Conservation (phyloP, 2,888 invertebrate genomes). For the Elmis aenea region DNA sequence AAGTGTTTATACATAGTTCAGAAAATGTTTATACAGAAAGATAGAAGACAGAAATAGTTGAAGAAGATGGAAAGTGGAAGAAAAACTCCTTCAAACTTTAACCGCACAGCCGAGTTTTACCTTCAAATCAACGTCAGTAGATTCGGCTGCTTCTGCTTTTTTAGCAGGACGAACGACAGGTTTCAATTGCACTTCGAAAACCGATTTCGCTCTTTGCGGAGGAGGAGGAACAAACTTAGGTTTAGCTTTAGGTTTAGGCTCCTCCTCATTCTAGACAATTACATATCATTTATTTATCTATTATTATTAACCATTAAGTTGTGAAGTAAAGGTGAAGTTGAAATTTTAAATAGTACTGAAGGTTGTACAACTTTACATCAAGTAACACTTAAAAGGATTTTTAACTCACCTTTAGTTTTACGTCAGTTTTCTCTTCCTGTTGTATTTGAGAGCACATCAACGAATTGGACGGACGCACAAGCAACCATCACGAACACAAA, state of each 20-base stretch:
- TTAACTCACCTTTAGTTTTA: no score
- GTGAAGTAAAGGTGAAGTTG: no score
- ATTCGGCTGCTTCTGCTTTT: conserved; percentile 39
- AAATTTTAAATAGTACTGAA: no score
- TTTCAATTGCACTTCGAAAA: conserved; percentile 58
- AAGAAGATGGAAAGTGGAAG: conserved; percentile 6
- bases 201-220: conserved; percentile 52
- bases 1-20: not conserved
- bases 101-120: conserved; percentile 29
- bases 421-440: no score
- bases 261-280: conserved; percentile 24
- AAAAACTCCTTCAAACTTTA: conserved; percentile 2
- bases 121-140: conserved; percentile 41
- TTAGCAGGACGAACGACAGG: conserved; percentile 49
- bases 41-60: conserved; percentile 6
- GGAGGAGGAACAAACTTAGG: conserved; percentile 47
- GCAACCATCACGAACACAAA: no score
- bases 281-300: conserved; percentile 1
- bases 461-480: no score
- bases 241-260: conserved; percentile 42
- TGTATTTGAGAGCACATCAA: no score
- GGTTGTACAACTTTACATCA: no score
- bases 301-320: no score
- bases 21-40: conserved; percentile 6
- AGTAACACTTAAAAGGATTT: no score